Base-by-base conservation (phyloP, 1,140 invertebrate genomes). In the Orussus abietinus region DNA sequence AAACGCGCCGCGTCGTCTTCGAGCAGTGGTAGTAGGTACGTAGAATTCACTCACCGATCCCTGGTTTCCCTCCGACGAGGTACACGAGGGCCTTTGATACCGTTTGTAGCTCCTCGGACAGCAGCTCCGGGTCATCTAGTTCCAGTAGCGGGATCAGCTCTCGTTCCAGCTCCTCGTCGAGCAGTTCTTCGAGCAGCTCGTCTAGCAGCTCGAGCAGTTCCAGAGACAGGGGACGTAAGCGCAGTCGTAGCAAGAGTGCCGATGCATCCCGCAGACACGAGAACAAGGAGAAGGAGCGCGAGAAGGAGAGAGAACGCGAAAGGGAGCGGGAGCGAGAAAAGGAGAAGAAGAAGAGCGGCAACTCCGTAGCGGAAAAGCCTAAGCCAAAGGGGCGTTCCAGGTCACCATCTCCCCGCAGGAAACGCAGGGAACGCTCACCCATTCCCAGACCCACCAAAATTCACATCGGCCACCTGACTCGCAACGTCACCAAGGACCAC, bases 401-500 rank as follows among this genome's bases (percentile, higher is more conserved):
- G 41, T 77, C 77, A 10, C 69, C 75, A 10, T 77, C 77, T 3
- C 75, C 76, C 11, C 66, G 78, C 14, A 62, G 77, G 26, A 79
- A 82, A 51, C 73, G 80, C 2, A 82, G 88, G 9, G 85, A 89
- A 55, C 78, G 88, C 30, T 91, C 90, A 3, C 88, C 90, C 1
- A 87, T 88, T 21, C 90, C 90, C 2, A 81, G 87, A 31, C 88
- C 90, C 1, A 85, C 86, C 10, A 90, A 96, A 64, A 94, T 96
- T 57, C 92, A 97, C 64, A 85, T 98, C 48, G 92, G 92, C 1
- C 81, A 88, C 13, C 67, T 98, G 18, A 96, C 93, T 1, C 74
- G 92, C 17, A 98, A 97, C 70, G 89, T 98, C 1, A 92, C 84
- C 34, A 87, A 86, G 66, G 92, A 97, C 9, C 96, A 99, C 67